Percentiles rank a stretch among this genome's conserved stretches.
Evolutionary conservation across 2,888 invertebrate species (phyloP).

Genomic region (Troides helena): DNA sequence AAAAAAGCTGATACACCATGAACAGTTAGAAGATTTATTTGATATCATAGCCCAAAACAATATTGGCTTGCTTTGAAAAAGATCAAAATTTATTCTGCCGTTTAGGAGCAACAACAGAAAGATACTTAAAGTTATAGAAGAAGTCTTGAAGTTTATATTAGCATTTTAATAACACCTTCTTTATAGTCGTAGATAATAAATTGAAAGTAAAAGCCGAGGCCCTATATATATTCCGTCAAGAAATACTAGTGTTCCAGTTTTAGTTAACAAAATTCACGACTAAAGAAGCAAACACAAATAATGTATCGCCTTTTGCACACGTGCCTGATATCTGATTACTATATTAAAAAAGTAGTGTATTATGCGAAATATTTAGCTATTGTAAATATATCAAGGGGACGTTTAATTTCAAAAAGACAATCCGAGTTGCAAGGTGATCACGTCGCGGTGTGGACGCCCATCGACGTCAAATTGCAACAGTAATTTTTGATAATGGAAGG

Average conservation of each 20-base stretch:
- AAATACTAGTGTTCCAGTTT: neutral
- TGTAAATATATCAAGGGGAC: slow-evolving; percentile 53
- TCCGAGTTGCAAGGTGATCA: slow-evolving; percentile 59
- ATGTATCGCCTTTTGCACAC: slow-evolving; percentile 54
- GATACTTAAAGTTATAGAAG: too few relatives aligned
- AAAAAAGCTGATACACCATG: too few relatives aligned
- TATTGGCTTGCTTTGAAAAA: too few relatives aligned
- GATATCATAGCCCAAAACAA: too few relatives aligned
- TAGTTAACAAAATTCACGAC: neutral
- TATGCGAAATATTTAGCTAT: slow-evolving; percentile 50
- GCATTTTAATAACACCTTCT: too few relatives aligned
- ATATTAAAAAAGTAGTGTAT: slow-evolving; percentile 58
- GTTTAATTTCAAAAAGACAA: slow-evolving; percentile 76
- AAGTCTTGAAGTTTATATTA: too few relatives aligned
- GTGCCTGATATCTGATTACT: slow-evolving; percentile 68
- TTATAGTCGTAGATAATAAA: too few relatives aligned
- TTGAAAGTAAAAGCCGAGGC: too few relatives aligned
- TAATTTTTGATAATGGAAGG: slow-evolving; percentile 73
- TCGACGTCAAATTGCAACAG: slow-evolving; percentile 70
- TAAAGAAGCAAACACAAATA: slow-evolving; percentile 50
- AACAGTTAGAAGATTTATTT: too few relatives aligned
- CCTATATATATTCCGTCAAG: too few relatives aligned
- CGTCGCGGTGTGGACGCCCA: slow-evolving; percentile 56
- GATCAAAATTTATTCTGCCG: too few relatives aligned
- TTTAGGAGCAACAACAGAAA: too few relatives aligned